Base-by-base conservation (phyloP, 2,888 invertebrate species). In the Empis livida region DNA sequence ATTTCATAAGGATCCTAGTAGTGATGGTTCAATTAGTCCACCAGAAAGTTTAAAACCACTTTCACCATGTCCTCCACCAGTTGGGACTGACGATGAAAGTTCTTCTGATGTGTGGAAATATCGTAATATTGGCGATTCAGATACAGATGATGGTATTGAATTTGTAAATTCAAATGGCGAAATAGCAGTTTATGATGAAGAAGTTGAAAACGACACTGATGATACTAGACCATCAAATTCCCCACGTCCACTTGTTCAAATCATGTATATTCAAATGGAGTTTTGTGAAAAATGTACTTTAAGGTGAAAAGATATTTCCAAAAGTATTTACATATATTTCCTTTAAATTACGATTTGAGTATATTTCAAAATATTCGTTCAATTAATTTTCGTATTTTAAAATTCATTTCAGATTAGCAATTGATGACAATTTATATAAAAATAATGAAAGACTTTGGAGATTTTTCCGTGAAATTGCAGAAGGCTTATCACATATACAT, bases 211-310 rank as follows among this genome's bases (percentile, higher is more conserved):
- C 3, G 58, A 56, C 2, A 58, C 56, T 13, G 57, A 53, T 20
- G 54, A 56, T 2, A 54, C 54, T 1, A 53, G 51, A 10, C 61
- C 57, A 38, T 44, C 53, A 2, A 50, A 50, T n/a, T 63, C 66
- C 1, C 68, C 68, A 0, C 60, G 59, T 11, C 64, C 63, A 1
- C 55, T 57, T 5, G 61, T 64, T 53, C 67, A 68, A 55, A 60
- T 83, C 48, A 79, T 95, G 72, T 94, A 90, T 62, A 89, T 90
- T 56, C 91, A 97, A 73, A 99, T 99, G 99, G 97, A 99, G 71
- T 96, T 93, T 67, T 99, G 99, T 67, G 96, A 96, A 63, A 95
- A 93, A 61, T 90, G 88, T 57, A 99, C 97, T 0, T 69, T 94
- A 30, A 73, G 83, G 66, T 74, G n/a, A n/a, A 56, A 83, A 37